These are phyloP conservation scores for Philotrypesis tridentata DNA, from an alignment of 1,140 invertebrate genomes.

Conservation along the genomic window DNA sequence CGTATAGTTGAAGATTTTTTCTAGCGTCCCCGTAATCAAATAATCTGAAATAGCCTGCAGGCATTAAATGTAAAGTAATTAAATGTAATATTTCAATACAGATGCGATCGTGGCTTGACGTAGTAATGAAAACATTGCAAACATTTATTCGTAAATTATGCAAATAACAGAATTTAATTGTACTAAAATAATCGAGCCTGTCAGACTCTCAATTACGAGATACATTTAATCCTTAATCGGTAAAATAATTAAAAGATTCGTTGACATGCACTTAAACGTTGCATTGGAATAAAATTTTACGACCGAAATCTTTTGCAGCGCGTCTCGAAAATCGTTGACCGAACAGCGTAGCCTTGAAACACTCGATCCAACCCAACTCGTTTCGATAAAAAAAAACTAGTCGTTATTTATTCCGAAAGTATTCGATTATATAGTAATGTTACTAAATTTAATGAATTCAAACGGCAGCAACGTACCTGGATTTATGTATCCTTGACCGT, in stretches of 20 bases:
- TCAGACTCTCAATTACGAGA: too few relatives aligned
- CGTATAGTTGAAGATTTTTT: slow-evolving; percentile 71
- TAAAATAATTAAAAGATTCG: too few relatives aligned
- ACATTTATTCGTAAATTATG: background rate
- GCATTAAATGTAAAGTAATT: background rate
- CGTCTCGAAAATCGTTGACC: too few relatives aligned
- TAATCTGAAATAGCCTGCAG: slow-evolving; percentile 60
- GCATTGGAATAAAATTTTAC: too few relatives aligned
- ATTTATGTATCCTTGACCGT: slow-evolving; percentile 76
- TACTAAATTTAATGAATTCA: background rate
- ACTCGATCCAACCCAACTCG: too few relatives aligned
- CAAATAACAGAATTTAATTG: background rate
- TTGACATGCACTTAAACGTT: too few relatives aligned
- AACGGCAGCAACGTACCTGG: slow-evolving; percentile 57
- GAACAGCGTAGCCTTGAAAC: too few relatives aligned
- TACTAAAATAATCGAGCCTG: background rate
- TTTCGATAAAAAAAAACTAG: too few relatives aligned
- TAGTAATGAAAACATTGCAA: background rate
- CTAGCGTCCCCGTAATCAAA: slow-evolving; percentile 67
- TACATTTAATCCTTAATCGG: too few relatives aligned
- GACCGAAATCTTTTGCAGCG: too few relatives aligned
- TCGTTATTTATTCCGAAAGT: too few relatives aligned
- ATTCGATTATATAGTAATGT: background rate
- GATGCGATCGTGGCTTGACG: too few relatives aligned
- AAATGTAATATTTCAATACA: background rate